Conservation (phyloP, 2,797 vertebrate genomes). For the Acrossocheilus wenchowensis region DNA sequence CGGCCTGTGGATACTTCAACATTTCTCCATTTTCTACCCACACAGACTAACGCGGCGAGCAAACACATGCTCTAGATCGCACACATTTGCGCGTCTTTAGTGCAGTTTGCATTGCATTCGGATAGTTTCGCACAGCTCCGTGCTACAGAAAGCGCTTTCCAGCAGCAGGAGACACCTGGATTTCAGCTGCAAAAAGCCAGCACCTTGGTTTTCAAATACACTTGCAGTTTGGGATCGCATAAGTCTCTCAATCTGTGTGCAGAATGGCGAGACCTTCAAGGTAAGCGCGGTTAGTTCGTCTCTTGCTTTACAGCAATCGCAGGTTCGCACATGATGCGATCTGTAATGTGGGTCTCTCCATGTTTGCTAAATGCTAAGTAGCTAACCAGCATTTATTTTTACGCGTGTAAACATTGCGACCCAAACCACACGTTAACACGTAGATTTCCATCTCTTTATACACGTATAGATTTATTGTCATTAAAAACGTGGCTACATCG, state of each 20-base stretch:
- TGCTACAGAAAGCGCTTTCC: conserved; percentile 20
- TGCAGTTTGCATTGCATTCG: conserved; percentile 12
- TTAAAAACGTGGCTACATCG: not conserved
- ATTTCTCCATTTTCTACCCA: not conserved
- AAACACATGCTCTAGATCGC: conserved; percentile 16
- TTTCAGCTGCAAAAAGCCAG: conserved; percentile 12
- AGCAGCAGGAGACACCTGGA: conserved; percentile 36
- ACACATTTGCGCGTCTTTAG: conserved; percentile 5
- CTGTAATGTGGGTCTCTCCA: conserved; percentile 27
- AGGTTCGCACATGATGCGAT: conserved; percentile 35
- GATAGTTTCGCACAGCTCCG: conserved; percentile 22
- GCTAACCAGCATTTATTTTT: conserved; percentile 40
- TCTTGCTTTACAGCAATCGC: not conserved
- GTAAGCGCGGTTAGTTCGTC: conserved; percentile 29
- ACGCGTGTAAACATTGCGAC: not conserved
- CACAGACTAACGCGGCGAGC: not conserved
- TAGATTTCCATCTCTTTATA: not conserved
- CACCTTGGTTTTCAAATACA: not conserved
- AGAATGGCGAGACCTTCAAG: conserved; percentile 61
- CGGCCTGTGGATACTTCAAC: conserved; percentile 11
- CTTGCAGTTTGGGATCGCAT: not conserved
- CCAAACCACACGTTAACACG: not conserved
- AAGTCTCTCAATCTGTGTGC: conserved; percentile 5
- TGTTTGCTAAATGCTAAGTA: conserved; percentile 50
- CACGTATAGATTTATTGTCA: not conserved